These are phyloP conservation scores for Entomyzon cyanotis DNA, from an alignment of 2,113 vertebrate species.

Conservation along the genomic window DNA sequence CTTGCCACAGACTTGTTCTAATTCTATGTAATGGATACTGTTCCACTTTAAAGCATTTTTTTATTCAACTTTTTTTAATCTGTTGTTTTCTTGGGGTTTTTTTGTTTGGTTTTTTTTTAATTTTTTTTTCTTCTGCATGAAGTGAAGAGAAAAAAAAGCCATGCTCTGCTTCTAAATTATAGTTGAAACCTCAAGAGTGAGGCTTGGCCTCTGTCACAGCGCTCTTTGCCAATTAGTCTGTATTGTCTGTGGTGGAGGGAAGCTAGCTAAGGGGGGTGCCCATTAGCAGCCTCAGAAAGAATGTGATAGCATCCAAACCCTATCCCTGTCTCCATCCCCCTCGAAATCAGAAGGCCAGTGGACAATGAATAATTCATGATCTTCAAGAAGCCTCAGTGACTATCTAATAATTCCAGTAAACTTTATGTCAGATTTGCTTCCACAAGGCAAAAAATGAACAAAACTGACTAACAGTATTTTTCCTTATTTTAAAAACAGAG, in stretches of 20 bases:
- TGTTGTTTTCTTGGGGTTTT: background rate
- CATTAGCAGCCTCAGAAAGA: background rate
- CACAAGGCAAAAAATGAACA: background rate
- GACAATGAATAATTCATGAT: conserved; percentile 18
- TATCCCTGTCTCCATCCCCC: background rate
- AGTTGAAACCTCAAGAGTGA: background rate
- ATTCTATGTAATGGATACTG: background rate
- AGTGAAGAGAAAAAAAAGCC: background rate
- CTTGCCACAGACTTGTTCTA: background rate
- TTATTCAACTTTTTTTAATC: background rate
- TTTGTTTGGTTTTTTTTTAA: background rate
- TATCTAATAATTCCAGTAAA: background rate
- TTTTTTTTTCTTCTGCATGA: background rate
- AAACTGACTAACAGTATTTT: background rate
- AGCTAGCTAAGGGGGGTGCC: background rate
- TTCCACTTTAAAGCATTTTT: background rate
- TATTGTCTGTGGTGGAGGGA: background rate
- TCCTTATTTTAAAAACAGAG: background rate
- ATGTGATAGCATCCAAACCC: background rate
- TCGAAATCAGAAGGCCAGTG: background rate
- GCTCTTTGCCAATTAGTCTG: conserved; percentile 23
- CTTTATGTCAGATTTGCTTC: background rate
- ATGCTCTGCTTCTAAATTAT: background rate
- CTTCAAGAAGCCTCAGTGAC: background rate
- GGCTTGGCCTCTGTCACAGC: background rate